Evolutionary conservation across 2,797 vertebrate genomes (phyloP).

Genomic region (Spizella passerina): DNA sequence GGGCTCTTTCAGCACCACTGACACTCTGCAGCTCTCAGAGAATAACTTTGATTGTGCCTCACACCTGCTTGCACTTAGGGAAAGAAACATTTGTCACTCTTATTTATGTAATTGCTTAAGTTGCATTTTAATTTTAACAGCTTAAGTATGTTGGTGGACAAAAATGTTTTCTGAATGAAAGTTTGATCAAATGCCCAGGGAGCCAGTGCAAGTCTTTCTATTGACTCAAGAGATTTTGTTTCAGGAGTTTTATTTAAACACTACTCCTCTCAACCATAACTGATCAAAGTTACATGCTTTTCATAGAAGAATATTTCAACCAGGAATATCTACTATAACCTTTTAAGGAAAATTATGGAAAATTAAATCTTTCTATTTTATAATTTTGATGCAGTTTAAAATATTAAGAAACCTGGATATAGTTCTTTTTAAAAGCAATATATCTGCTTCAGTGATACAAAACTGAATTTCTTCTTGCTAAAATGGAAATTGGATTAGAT

Average conservation of each 20-base stretch:
- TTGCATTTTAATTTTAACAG: constrained; percentile 48
- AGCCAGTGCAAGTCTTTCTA: not conserved
- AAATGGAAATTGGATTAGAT: constrained; percentile 66
- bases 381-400: not conserved
- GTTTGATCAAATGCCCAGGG: not conserved
- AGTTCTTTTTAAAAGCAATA: not conserved
- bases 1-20: not conserved
- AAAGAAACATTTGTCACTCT: constrained; percentile 59
- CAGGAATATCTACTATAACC: not conserved
- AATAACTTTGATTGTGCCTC: not conserved
- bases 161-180: constrained; percentile 53
- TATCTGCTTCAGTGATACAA: not conserved
- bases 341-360: not conserved
- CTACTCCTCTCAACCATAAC: not conserved
- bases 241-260: constrained; percentile 20
- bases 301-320: not conserved
- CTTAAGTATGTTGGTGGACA: constrained; percentile 11
- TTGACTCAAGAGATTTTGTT: not conserved
- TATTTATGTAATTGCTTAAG: constrained; percentile 48
- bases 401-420: not conserved
- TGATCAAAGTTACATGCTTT: not conserved
- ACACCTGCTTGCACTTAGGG: constrained; percentile 56
- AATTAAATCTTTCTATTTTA: not conserved
- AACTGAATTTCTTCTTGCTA: not conserved
- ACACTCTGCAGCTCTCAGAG: not conserved